Evolutionary conservation across 2,797 vertebrate species (phyloP).

Genomic region (Echiichthys vipera): DNA sequence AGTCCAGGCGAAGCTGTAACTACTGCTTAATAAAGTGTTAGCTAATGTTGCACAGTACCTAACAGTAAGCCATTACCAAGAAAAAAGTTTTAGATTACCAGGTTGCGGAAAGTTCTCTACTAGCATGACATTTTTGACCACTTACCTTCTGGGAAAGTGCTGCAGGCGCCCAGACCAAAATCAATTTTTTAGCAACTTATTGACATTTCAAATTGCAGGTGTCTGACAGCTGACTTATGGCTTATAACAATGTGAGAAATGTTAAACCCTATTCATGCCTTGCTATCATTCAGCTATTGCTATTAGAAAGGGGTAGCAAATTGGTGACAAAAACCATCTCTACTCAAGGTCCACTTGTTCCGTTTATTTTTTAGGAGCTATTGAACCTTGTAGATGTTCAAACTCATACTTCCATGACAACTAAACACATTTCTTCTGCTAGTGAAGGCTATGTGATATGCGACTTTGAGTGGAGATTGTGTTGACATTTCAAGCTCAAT

Average conservation of each 20-base stretch:
- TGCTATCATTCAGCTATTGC: too few species aligned
- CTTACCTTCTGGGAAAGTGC: neutral
- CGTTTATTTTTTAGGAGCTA: neutral
- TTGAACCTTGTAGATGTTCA: neutral
- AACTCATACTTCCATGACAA: neutral
- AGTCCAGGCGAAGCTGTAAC: neutral
- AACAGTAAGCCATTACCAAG: neutral
- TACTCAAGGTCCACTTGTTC: neutral
- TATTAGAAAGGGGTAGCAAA: neutral
- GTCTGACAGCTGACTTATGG: neutral
- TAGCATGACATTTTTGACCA: neutral
- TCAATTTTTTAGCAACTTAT: neutral
- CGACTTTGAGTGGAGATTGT: conserved; percentile 1
- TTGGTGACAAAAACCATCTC: neutral
- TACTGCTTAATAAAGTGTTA: neutral
- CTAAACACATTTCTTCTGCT: neutral
- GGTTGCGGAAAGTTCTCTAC: neutral
- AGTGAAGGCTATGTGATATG: neutral
- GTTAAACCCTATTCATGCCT: too few species aligned
- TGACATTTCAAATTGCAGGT: neutral
- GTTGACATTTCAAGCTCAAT: conserved; percentile 33
- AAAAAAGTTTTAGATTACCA: neutral
- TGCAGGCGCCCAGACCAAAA: neutral
- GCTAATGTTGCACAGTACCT: neutral
- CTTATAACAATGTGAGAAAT: too few species aligned